Conservation (phyloP, 2,113 vertebrate genomes). For the Platichthys flesus region DNA sequence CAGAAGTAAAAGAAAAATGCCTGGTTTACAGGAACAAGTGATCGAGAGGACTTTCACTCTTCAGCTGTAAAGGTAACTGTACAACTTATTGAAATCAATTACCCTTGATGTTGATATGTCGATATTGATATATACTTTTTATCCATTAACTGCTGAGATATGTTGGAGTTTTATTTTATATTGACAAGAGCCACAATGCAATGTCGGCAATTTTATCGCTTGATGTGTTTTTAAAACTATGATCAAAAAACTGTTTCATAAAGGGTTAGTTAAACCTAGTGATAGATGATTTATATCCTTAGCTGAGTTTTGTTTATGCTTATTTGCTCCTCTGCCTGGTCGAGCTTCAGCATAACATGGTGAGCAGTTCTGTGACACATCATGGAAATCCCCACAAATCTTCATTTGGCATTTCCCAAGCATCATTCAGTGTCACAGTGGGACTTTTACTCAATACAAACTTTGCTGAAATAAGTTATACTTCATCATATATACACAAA, state of each 20-base stretch:
- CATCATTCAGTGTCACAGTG: neutral
- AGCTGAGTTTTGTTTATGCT: neutral
- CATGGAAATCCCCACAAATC: conserved; percentile 10
- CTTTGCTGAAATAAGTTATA: no score
- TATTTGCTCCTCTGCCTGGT: neutral
- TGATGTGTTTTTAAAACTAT: neutral
- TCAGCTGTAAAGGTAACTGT: conserved; percentile 43
- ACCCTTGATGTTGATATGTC: neutral
- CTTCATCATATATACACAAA: no score
- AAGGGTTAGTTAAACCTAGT: neutral
- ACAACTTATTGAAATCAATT: neutral
- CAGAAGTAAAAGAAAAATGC: conserved; percentile 25
- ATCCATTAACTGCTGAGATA: neutral
- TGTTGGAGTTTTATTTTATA: neutral
- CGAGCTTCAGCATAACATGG: neutral
- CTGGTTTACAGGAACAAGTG: conserved; percentile 11
- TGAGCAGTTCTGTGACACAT: neutral
- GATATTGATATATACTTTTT: neutral
- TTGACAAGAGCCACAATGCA: neutral
- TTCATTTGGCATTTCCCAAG: neutral
- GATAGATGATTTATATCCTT: neutral
- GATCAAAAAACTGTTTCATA: neutral
- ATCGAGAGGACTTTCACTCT: neutral
- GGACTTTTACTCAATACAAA: neutral
- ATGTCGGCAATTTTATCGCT: neutral